Conservation (phyloP, 2,113 vertebrate species). For the Pseudonaja textilis region DNA sequence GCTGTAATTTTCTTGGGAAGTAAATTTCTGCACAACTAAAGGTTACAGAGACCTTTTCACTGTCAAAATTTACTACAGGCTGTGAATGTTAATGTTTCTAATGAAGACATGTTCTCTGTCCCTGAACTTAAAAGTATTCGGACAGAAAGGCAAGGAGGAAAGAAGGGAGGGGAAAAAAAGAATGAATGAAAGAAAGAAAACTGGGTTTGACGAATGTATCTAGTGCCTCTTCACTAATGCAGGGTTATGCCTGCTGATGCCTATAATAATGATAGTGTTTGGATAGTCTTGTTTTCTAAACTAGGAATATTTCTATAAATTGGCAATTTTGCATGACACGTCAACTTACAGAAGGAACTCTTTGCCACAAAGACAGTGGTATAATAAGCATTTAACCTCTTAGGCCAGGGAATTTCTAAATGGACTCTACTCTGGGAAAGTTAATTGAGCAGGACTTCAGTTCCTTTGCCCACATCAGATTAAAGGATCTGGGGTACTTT, state of each 20-base stretch:
- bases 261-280: constrained; percentile 80
- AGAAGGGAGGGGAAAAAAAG: background rate
- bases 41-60: constrained; percentile 99
- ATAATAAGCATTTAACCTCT: constrained; percentile 68
- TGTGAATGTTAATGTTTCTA: constrained; percentile 99
- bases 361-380: constrained; percentile 63
- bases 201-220: constrained; percentile 83
- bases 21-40: constrained; percentile 99
- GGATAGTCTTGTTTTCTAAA: constrained; percentile 84
- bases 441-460: constrained; percentile 24
- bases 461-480: constrained; percentile 27
- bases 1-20: constrained; percentile 99
- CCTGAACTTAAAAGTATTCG: constrained; percentile 99
- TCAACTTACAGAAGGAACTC: constrained; percentile 68
- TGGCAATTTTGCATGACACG: constrained; percentile 73
- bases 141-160: constrained; percentile 79
- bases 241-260: constrained; percentile 71
- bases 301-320: constrained; percentile 78
- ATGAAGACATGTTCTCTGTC: constrained; percentile 99
- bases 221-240: constrained; percentile 75
- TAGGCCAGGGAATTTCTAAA: constrained; percentile 46
- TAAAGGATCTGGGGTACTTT: constrained; percentile 38
- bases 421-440: constrained; percentile 38
- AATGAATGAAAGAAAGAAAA: constrained; percentile 65
- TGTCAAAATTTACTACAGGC: constrained; percentile 99